These are phyloP conservation scores for Yoshiicerus persimilis DNA, from an alignment of 1,140 invertebrate species.

Conservation along the genomic window DNA sequence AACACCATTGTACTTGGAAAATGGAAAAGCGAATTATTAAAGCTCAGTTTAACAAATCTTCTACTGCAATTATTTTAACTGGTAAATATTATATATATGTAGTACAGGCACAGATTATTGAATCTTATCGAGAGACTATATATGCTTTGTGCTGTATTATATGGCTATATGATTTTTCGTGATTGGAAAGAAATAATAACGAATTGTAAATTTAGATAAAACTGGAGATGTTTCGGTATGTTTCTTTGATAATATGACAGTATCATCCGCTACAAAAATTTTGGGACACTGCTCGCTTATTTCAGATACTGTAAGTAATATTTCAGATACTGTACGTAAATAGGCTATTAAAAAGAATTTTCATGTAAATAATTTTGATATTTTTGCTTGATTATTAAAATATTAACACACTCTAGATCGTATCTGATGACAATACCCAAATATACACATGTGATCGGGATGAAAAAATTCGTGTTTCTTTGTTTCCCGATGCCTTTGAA, in stretches of 20 bases:
- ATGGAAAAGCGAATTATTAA: constrained; percentile 10
- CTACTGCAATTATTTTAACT: neutral
- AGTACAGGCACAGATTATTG: neutral
- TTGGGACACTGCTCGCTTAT: constrained; percentile 31
- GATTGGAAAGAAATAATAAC: no score
- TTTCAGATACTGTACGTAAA: neutral
- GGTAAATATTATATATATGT: neutral
- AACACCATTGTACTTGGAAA: neutral
- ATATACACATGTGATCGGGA: constrained; percentile 32
- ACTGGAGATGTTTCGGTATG: constrained; percentile 14
- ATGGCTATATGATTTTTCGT: no score
- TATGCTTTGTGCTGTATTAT: no score
- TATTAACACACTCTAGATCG: neutral
- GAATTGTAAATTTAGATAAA: constrained; percentile 25
- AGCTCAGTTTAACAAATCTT: neutral
- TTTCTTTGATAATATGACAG: neutral
- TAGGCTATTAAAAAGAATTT: neutral
- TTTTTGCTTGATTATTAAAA: no score
- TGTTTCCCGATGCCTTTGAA: constrained; percentile 12
- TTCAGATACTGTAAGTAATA: neutral
- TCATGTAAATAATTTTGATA: neutral
- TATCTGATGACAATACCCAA: neutral
- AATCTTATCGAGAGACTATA: neutral
- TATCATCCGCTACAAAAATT: neutral
- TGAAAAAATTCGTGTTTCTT: constrained; percentile 27